Evolutionary conservation across 2,888 invertebrate species (phyloP), one percentile per base, ranked within the genome.

Genomic region (Mythimna pallens): DNA sequence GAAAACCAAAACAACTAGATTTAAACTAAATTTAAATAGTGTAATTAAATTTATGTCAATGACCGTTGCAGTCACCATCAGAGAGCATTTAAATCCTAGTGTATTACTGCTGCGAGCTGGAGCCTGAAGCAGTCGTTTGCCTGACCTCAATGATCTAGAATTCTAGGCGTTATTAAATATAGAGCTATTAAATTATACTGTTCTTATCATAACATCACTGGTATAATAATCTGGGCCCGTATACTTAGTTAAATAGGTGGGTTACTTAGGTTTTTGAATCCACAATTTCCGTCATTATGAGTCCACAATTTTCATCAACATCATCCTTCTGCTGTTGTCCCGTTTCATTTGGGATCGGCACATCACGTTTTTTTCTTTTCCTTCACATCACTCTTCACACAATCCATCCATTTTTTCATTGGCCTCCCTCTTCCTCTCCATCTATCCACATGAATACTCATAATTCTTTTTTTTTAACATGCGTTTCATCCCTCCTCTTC

Each of bases 121-220:
- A 52, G 12, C 59, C 59, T 22, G 12, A 3, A 40, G 59, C 8
- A 40, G 36, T 59, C 40, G 57, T 71, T 70, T 62, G 7, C 40
- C 20, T 54, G 47, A 47, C 59, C 61, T 78, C 36, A 75, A 70
- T 70, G 61, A 55, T 70, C 61, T 62, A 62, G 55, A 78, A n/a
- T 43, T 34, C 55, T 62, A 57, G 22, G 9, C 57, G 61, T 78
- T 75, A 55, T 50, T 70, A 22, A 74, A 61, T 55, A 62, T 55
- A 3, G 50, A 17, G 25, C n/a, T 62, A n/a, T 50, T 20, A 20
- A 70, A 25, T 54, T 61, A 74, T 43, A 55, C 36, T 25, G n/a
- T 25, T 12, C 36, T 2, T 47, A 36, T 34, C 6, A 14, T 34
- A 40, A 55, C 6, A 25, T 6, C 20, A 10, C 17, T 40, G 14